A percentile compares a stretch with the other conserved stretches of the same genome.
Conservation (phyloP, 1,140 invertebrate genomes). For the Rhyacophila brunnea region DNA sequence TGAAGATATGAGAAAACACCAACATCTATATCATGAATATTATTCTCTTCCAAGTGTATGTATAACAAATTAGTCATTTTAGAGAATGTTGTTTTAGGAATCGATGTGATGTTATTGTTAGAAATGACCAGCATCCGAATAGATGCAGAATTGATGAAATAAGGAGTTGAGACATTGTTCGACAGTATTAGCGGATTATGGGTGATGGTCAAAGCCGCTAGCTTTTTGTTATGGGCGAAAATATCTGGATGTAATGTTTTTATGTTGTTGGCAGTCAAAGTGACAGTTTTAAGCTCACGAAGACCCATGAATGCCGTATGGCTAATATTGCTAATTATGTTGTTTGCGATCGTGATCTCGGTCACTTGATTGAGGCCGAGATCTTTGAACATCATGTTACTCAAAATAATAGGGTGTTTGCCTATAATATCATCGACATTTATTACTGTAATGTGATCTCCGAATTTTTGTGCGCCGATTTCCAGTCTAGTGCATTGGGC, state of each 20-base stretch:
- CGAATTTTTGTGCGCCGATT: slow-evolving; percentile 58
- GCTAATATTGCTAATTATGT: slow-evolving; percentile 54
- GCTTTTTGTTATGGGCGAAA: slow-evolving; percentile 62
- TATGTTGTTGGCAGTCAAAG: slow-evolving; percentile 64
- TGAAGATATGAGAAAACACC: slow-evolving; percentile 58
- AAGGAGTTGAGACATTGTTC: slow-evolving; percentile 45
- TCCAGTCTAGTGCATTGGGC: slow-evolving; percentile 56
- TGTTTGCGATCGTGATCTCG: slow-evolving; percentile 60
- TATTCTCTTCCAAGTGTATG: slow-evolving; percentile 64
- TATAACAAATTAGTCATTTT: slow-evolving; percentile 62
- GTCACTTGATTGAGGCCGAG: slow-evolving; percentile 56
- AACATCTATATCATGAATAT: slow-evolving; percentile 60
- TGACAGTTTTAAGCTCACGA: slow-evolving; percentile 62
- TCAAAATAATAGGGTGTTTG: slow-evolving; percentile 52
- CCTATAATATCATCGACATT: slow-evolving; percentile 58
- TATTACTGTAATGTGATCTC: slow-evolving; percentile 58
- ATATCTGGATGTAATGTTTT: slow-evolving; percentile 63
- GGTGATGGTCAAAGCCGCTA: slow-evolving; percentile 64
- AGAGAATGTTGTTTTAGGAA: slow-evolving; percentile 59
- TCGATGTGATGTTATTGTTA: slow-evolving; percentile 60
- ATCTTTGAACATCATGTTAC: slow-evolving; percentile 56
- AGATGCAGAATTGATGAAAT: slow-evolving; percentile 59
- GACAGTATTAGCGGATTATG: slow-evolving; percentile 63
- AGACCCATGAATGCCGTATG: slow-evolving; percentile 65
- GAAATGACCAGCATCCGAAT: slow-evolving; percentile 67